Evolutionary conservation across 2,888 invertebrate species (phyloP).

Genomic region (Stenodema calcarata): DNA sequence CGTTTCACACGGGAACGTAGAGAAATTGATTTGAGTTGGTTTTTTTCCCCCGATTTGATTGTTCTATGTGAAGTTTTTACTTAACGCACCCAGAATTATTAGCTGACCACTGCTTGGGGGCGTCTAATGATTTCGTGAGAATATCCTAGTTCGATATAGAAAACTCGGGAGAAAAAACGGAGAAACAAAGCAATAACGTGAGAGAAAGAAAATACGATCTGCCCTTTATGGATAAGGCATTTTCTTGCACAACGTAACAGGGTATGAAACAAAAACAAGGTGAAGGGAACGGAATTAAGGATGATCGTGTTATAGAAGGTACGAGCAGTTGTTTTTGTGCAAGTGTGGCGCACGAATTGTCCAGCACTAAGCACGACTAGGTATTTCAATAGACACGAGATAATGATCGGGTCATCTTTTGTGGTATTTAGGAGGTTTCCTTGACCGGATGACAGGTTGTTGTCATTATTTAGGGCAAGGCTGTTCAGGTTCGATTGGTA

Average conservation of each 20-base stretch:
- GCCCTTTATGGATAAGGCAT: neutral
- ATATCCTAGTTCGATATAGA: neutral
- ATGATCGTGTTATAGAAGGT: neutral
- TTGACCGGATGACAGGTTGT: neutral
- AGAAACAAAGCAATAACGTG: neutral
- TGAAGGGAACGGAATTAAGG: conserved; percentile 5
- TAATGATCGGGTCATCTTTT: neutral
- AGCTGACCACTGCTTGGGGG: neutral
- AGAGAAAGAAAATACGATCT: neutral
- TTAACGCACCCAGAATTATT: neutral
- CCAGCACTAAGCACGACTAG: neutral
- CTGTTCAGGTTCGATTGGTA: no score
- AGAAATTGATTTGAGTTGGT: neutral
- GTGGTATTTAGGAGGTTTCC: neutral
- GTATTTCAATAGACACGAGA: neutral
- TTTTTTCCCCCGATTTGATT: neutral
- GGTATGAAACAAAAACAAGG: neutral
- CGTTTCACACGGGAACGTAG: neutral
- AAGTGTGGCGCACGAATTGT: neutral
- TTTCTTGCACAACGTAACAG: neutral
- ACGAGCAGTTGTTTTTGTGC: neutral
- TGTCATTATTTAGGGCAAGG: neutral
- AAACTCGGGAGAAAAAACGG: neutral
- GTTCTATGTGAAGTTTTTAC: neutral
- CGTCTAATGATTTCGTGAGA: neutral